Percentiles rank a stretch among this genome's conserved stretches.
phyloP scores from a whole-genome alignment of 2,888 invertebrate genomes.

The Sinelater perroti region DNA sequence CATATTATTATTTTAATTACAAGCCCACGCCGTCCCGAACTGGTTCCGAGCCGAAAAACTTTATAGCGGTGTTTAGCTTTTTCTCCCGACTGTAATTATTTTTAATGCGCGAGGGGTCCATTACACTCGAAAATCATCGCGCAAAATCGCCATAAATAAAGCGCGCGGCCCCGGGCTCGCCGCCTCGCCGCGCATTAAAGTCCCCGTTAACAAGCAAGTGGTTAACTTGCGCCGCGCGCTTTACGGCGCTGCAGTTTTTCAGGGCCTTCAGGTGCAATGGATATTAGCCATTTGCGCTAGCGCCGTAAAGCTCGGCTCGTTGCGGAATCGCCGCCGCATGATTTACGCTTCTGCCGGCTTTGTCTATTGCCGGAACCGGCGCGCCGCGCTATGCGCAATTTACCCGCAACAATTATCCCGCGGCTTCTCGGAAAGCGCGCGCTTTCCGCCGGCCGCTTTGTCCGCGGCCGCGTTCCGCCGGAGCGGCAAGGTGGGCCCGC shows the following conservation, averaged over 20 bases:
- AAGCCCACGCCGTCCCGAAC: slow-evolving; percentile 42
- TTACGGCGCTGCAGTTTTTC: slow-evolving; percentile 14
- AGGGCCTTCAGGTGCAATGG: slow-evolving; percentile 27
- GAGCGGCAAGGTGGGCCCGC: slow-evolving; percentile 7
- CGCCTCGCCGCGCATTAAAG: slow-evolving; percentile 22
- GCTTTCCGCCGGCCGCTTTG: neutral
- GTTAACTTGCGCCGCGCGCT: slow-evolving; percentile 29
- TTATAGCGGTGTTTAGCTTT: slow-evolving; percentile 42
- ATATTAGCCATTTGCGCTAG: slow-evolving; percentile 29
- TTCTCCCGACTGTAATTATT: slow-evolving; percentile 42
- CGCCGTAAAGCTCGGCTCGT: slow-evolving; percentile 31
- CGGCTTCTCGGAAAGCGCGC: neutral
- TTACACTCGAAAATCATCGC: slow-evolving; percentile 33
- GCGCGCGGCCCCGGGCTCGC: too few relatives aligned
- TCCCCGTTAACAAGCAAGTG: slow-evolving; percentile 32
- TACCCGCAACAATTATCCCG: neutral
- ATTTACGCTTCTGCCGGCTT: slow-evolving; percentile 13
- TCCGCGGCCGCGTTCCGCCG: neutral
- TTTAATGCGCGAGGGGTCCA: slow-evolving; percentile 38
- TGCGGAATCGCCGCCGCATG: slow-evolving; percentile 16
- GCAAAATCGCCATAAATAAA: slow-evolving; percentile 30
- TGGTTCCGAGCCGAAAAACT: slow-evolving; percentile 38
- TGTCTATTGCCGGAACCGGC: slow-evolving; percentile 4
- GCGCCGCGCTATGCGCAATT: neutral
- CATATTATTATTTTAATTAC: slow-evolving; percentile 48